Conservation (phyloP, 2,113 vertebrate species). For the Neodon shergylaensis region DNA sequence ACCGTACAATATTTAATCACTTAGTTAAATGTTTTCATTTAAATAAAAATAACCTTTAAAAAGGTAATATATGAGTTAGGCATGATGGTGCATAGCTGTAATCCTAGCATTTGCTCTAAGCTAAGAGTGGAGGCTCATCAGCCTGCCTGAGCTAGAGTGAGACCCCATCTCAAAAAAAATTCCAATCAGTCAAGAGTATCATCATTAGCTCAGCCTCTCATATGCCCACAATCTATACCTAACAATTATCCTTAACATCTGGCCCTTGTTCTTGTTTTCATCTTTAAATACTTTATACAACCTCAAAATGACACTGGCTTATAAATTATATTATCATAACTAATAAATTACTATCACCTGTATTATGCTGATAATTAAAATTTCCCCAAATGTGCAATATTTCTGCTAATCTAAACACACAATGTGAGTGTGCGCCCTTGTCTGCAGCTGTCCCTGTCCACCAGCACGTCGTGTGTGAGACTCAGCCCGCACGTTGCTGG, state of each 20-base stretch:
- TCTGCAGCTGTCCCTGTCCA: too few relatives aligned
- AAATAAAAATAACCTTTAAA: conserved; percentile 27
- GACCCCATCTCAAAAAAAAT: neutral
- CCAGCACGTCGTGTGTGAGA: neutral
- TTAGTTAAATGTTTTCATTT: conserved; percentile 39
- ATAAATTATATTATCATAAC: neutral
- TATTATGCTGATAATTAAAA: neutral
- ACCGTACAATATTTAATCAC: neutral
- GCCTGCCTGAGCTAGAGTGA: neutral
- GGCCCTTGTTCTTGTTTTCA: neutral
- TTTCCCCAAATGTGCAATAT: neutral
- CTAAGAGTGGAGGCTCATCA: neutral
- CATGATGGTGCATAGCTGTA: too few relatives aligned
- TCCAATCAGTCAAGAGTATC: neutral
- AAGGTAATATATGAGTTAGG: neutral
- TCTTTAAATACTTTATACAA: neutral
- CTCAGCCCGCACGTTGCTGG: neutral
- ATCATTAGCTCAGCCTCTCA: neutral
- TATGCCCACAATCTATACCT: neutral
- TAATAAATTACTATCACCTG: conserved; percentile 1
- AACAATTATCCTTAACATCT: neutral
- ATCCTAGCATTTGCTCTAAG: neutral
- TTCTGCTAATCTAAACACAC: conserved; percentile 9
- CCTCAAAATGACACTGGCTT: neutral
- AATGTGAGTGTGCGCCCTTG: accelerated